Evolutionary conservation across 2,888 invertebrate genomes (phyloP).

Genomic region (Eristalis arbustorum): DNA sequence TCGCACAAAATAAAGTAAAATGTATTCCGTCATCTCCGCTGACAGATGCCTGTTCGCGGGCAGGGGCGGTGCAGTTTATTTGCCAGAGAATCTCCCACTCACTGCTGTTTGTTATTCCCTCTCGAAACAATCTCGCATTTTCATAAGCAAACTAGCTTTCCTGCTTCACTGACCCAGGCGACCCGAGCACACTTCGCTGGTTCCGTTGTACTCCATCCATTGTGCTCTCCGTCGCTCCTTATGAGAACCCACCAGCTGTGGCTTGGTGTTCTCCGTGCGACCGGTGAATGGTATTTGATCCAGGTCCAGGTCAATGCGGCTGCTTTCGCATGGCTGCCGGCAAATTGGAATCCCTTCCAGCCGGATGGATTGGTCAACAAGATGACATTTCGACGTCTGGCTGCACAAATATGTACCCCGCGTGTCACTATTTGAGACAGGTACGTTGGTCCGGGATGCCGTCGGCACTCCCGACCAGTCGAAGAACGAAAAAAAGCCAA

Average conservation of each 20-base stretch:
- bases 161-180: too few relatives aligned
- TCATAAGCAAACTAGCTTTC: too few relatives aligned
- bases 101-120: not conserved
- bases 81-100: too few relatives aligned
- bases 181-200: too few relatives aligned
- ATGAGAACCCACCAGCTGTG: not conserved
- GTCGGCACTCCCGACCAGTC: too few relatives aligned
- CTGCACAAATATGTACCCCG: not conserved
- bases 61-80: too few relatives aligned
- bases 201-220: too few relatives aligned
- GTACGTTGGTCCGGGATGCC: not conserved
- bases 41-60: too few relatives aligned
- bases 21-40: too few relatives aligned
- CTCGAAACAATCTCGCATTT: too few relatives aligned
- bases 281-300: not conserved
- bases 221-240: not conserved
- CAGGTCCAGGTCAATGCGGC: not conserved
- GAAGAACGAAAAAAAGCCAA: not conserved
- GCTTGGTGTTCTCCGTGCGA: not conserved
- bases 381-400: not conserved
- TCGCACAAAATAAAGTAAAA: too few relatives aligned
- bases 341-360: not conserved
- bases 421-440: not conserved
- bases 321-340: not conserved
- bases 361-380: not conserved